A percentile compares a stretch with the other conserved stretches of the same genome.
These are phyloP conservation scores for Aselliscus stoliczkanus DNA, from an alignment of 2,797 vertebrate species.

Conservation along the genomic window DNA sequence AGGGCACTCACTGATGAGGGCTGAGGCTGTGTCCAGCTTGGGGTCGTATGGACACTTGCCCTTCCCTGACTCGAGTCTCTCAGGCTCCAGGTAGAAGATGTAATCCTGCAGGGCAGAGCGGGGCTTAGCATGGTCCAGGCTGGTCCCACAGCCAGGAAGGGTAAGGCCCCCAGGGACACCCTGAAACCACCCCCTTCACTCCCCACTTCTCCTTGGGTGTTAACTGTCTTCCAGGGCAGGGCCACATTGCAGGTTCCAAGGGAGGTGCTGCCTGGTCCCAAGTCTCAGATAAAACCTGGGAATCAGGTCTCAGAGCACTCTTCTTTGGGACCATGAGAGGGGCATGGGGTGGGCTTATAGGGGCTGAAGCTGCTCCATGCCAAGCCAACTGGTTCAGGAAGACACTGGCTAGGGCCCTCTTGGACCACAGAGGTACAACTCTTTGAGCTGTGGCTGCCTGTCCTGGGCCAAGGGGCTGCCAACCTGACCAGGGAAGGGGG, in stretches of 20 bases:
- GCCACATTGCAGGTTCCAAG: background rate
- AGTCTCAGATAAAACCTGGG: too few relatives aligned
- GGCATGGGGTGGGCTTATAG: background rate
- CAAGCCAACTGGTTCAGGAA: background rate
- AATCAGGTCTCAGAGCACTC: background rate
- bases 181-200: background rate
- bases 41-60: conserved; percentile 99
- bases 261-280: background rate
- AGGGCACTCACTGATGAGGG: conserved; percentile 94
- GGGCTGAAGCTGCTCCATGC: background rate
- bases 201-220: background rate
- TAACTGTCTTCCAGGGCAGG: background rate
- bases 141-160: background rate
- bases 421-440: background rate
- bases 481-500: background rate
- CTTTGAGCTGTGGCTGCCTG: background rate
- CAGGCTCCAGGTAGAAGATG: conserved; percentile 96
- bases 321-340: background rate
- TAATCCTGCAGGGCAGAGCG: conserved; percentile 90
- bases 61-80: conserved; percentile 98
- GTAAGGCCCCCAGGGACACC: background rate
- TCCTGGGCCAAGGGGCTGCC: background rate
- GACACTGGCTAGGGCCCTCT: background rate
- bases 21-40: conserved; percentile 97
- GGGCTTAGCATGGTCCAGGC: background rate